A percentile compares a stretch with the other conserved stretches of the same genome.
Conservation (phyloP, 2,113 vertebrate genomes). For the Thymallus thymallus region DNA sequence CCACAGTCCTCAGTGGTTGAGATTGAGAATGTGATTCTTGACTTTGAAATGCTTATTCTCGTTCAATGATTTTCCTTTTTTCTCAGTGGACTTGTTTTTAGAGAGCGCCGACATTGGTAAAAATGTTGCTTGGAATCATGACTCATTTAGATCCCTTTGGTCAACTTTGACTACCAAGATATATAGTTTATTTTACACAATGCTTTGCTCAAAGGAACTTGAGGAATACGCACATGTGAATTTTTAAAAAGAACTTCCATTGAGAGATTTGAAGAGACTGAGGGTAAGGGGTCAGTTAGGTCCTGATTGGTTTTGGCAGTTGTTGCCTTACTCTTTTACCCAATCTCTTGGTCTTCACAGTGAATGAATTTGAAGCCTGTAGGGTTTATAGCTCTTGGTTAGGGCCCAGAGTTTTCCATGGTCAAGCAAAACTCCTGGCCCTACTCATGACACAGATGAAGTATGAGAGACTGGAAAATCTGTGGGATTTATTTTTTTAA, state of each 20-base stretch:
- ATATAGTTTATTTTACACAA: background rate
- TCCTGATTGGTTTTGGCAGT: background rate
- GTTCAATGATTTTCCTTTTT: background rate
- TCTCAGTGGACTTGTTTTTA: background rate
- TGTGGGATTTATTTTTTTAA: slow-evolving; percentile 14
- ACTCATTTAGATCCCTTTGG: background rate
- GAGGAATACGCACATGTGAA: background rate
- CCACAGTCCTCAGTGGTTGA: background rate
- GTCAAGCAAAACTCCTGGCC: too few relatives aligned
- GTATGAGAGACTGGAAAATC: background rate
- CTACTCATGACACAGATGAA: background rate
- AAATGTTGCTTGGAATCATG: background rate
- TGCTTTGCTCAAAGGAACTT: background rate
- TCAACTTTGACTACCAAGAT: background rate
- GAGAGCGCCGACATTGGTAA: background rate
- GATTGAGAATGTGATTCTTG: background rate
- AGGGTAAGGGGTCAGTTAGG: too few relatives aligned
- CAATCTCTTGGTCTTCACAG: background rate
- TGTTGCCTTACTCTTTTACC: background rate
- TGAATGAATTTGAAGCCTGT: background rate
- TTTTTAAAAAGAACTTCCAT: background rate
- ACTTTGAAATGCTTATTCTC: background rate
- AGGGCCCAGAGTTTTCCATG: background rate
- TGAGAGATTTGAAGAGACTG: too few relatives aligned
- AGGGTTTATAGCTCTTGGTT: background rate